Evolutionary conservation across 2,888 invertebrate genomes (phyloP).

Genomic region (Chydorus sphaericus): DNA sequence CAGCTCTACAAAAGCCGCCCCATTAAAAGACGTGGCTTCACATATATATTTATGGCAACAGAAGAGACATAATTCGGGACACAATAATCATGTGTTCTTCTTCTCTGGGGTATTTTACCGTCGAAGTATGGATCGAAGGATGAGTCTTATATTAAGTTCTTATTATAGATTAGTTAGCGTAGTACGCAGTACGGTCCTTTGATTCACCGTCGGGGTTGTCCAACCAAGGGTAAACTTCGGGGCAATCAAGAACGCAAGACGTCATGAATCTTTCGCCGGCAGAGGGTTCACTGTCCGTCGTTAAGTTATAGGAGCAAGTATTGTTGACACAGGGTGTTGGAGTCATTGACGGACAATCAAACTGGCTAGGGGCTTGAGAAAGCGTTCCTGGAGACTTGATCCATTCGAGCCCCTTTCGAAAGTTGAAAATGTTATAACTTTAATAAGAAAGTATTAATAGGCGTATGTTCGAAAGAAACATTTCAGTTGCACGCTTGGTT

Average conservation of each 20-base stretch:
- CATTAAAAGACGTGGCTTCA: no score
- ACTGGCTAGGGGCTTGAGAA: constrained; percentile 27
- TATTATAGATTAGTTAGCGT: no score
- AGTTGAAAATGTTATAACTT: constrained; percentile 33
- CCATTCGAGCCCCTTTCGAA: constrained; percentile 40
- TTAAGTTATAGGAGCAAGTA: background rate
- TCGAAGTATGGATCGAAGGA: no score
- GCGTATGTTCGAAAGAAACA: background rate
- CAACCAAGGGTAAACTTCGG: constrained; percentile 40
- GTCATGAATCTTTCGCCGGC: constrained; percentile 33
- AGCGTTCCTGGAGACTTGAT: constrained; percentile 37
- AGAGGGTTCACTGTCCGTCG: background rate
- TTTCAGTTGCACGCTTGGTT: background rate
- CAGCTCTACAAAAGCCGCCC: no score
- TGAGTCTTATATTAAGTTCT: no score
- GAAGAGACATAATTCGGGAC: no score
- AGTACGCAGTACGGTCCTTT: no score
- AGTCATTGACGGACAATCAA: background rate
- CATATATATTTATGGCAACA: no score
- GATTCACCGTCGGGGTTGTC: constrained; percentile 34
- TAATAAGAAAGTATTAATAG: background rate
- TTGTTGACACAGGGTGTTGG: background rate
- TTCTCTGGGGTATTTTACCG: no score
- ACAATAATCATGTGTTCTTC: no score
- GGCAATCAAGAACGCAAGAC: constrained; percentile 34